A percentile compares a stretch with the other conserved stretches of the same genome.
These are phyloP conservation scores for Rhynchophorus ferrugineus DNA, from an alignment of 1,140 invertebrate genomes.

Conservation along the genomic window DNA sequence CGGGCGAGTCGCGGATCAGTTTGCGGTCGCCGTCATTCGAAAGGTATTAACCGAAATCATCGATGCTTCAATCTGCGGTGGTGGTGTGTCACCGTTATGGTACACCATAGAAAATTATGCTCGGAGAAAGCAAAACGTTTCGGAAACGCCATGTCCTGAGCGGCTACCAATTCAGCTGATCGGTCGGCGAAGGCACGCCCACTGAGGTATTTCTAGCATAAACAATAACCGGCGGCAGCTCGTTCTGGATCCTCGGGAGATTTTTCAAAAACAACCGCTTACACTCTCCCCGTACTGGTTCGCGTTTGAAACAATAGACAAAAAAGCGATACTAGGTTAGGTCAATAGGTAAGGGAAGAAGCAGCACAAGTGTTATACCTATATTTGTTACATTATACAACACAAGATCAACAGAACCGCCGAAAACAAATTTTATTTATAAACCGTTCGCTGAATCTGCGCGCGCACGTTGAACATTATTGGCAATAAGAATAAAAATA, in stretches of 20 bases:
- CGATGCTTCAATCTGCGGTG: neutral
- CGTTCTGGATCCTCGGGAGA: no score
- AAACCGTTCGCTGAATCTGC: constrained; percentile 15
- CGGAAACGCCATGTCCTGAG: constrained; percentile 1
- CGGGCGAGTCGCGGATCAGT: no score
- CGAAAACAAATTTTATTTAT: constrained; percentile 21
- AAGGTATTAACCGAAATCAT: no score
- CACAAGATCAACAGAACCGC: neutral
- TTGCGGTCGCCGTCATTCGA: no score
- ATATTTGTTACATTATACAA: neutral
- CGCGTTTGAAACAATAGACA: no score
- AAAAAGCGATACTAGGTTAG: no score
- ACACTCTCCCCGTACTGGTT: constrained; percentile 4
- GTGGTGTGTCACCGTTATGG: neutral
- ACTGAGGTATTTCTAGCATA: constrained; percentile 35
- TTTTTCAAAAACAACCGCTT: constrained; percentile 1
- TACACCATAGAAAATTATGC: neutral
- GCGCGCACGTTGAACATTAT: constrained; percentile 24
- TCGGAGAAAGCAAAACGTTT: constrained; percentile 15
- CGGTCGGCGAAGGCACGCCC: constrained; percentile 34
- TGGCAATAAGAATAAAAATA: constrained; percentile 24
- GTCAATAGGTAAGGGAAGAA: no score
- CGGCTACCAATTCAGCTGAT: constrained; percentile 33
- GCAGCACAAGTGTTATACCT: no score
- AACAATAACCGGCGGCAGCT: constrained; percentile 35